Base-by-base conservation (phyloP, 2,888 invertebrate species). In the Agrochola lychnidis region DNA sequence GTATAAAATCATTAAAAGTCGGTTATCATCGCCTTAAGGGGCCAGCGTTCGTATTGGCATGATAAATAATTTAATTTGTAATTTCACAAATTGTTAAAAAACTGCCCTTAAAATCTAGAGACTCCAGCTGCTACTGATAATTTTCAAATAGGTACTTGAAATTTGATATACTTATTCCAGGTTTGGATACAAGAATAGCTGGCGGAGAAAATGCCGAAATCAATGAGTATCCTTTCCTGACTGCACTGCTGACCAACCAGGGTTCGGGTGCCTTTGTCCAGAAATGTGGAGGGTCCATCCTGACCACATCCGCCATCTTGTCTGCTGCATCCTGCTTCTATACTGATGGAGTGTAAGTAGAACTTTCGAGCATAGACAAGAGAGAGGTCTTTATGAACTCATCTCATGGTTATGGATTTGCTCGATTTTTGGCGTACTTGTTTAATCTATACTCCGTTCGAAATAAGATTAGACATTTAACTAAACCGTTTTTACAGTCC, bases 251-350 rank as follows among this genome's bases (percentile, higher is more conserved):
- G 36, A 92, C 91, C 25, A 94, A 93, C 76, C 77, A 85, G 3
- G 94, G 92, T 0, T 25, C 71, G 0, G 89, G 88, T 0, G 63
- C 89, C 0, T 95, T 85, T 83, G 70, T 57, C 7, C 94, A 94
- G n/a, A 89, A 86, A 0, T 96, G 96, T 74, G 96, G 94, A 0
- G 96, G 95, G 0, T 87, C 94, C 70, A 92, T 96, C 30, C 66
- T 96, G 9, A 92, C 93, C 0, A 76, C 40, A 12, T 85, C 79
- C 6, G 92, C 95, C 14, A 92, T 95, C 30, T 84, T 96, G 57
- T 92, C 95, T 0, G 94, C 95, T 2, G 95, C 95, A 0, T 95
- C 95, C 0, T 96, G 96, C 84, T 95, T 94, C 76, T 90, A 90
- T 57, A 92, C 89, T 10, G 84, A 86, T 63, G 87, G 82, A 67